A percentile compares a stretch with the other conserved stretches of the same genome.
phyloP scores from a whole-genome alignment of 2,888 invertebrate species.

The Rhingia rostrata region DNA sequence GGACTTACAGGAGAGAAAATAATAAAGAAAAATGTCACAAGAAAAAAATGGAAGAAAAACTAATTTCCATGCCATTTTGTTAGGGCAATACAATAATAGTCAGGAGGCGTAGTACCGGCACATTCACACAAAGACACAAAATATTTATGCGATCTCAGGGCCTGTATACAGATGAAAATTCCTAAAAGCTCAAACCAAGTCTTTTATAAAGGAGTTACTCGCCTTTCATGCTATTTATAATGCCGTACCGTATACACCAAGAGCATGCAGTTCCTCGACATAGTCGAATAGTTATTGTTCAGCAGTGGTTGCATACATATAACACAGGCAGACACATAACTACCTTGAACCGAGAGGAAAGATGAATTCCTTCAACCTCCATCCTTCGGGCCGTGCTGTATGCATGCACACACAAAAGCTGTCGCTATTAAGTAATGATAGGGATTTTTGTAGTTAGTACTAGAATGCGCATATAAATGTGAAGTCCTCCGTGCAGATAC shows the following conservation, averaged over 20 bases:
- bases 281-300: constrained; percentile 33
- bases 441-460: constrained; percentile 22
- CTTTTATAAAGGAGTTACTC: constrained; percentile 23
- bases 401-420: constrained; percentile 16
- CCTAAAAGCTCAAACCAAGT: neutral
- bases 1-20: constrained; percentile 13
- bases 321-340: neutral
- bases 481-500: neutral
- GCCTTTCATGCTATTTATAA: constrained; percentile 42
- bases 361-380: constrained; percentile 4
- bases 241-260: constrained; percentile 1
- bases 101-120: constrained; percentile 4
- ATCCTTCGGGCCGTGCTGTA: constrained; percentile 21
- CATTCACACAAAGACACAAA: neutral
- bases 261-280: constrained; percentile 9
- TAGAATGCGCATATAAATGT: too few species aligned
- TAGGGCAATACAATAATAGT: constrained; percentile 24
- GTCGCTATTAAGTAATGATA: constrained; percentile 38
- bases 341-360: neutral
- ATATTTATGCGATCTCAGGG: constrained; percentile 20
- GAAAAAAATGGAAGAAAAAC: constrained; percentile 1
- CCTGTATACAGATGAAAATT: neutral
- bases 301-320: neutral
- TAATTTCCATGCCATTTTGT: constrained; percentile 40
- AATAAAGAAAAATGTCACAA: constrained; percentile 20